A percentile compares a stretch with the other conserved stretches of the same genome.
Conservation (phyloP, 1,140 invertebrate species). For the Drosophila subpulchrella region DNA sequence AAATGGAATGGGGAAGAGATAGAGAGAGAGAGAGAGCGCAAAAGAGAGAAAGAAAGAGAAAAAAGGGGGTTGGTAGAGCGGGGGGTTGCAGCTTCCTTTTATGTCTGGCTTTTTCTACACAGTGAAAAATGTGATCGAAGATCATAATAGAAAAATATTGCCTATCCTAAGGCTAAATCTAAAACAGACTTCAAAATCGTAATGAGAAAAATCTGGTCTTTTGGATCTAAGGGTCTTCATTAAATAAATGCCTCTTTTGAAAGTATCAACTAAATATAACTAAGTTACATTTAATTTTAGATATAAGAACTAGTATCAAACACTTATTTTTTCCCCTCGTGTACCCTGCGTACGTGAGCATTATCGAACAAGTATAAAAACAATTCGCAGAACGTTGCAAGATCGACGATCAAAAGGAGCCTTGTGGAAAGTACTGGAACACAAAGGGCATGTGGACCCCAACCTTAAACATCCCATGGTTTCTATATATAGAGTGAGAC, state of each 20-base stretch:
- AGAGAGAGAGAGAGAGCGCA: background rate
- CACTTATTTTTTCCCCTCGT: background rate
- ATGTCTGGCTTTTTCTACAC: slow-evolving; percentile 36
- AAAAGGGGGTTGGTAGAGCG: background rate
- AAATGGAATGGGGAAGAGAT: background rate
- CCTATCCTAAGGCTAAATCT: too few species aligned
- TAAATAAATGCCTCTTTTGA: background rate
- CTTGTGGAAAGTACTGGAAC: slow-evolving; percentile 15
- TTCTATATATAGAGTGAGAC: slow-evolving; percentile 41
- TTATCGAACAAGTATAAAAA: slow-evolving; percentile 1
- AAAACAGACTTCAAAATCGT: too few species aligned
- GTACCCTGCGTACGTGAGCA: background rate
- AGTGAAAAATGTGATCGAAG: slow-evolving; percentile 16
- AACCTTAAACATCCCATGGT: slow-evolving; percentile 14
- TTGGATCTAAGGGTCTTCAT: too few species aligned
- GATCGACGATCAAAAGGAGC: slow-evolving; percentile 15
- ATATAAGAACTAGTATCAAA: too few species aligned
- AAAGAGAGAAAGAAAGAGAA: background rate
- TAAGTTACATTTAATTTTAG: background rate
- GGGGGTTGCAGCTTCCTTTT: slow-evolving; percentile 59
- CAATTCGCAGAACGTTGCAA: background rate
- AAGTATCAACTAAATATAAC: background rate
- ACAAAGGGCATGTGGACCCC: slow-evolving; percentile 4
- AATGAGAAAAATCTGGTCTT: too few species aligned
- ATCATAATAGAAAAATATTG: background rate